These are phyloP conservation scores for Muscicapa adusta DNA, from an alignment of 2,113 vertebrate genomes.

Conservation along the genomic window DNA sequence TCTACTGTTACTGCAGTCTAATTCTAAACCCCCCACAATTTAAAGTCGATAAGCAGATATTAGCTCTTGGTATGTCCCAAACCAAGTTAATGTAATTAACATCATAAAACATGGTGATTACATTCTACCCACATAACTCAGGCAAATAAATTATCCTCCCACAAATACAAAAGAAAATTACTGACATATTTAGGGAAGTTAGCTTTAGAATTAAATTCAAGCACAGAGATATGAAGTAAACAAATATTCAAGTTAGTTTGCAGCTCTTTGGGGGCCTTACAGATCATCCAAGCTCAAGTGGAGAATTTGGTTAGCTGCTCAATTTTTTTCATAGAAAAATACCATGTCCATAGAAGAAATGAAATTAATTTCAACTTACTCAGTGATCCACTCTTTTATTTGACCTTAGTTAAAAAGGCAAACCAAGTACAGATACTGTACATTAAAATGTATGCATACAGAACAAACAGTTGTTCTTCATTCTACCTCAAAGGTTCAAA, in stretches of 20 bases:
- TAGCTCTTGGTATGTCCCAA: neutral
- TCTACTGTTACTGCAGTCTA: neutral
- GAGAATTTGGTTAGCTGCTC: neutral
- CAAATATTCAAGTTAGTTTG: neutral
- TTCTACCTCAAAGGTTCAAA: neutral
- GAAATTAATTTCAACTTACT: constrained; percentile 22
- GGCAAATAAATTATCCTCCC: neutral
- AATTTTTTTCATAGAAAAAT: constrained; percentile 47
- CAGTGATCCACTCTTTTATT: constrained; percentile 62
- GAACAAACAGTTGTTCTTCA: neutral
- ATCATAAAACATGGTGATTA: neutral
- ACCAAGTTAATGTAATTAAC: neutral
- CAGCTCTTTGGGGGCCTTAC: neutral
- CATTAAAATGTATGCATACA: constrained; percentile 56
- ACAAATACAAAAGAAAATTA: neutral
- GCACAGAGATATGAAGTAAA: neutral
- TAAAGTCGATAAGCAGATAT: neutral
- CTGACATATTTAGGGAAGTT: neutral
- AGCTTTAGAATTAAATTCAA: neutral
- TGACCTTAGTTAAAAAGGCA: constrained; percentile 78
- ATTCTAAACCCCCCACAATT: neutral
- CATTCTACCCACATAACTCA: neutral
- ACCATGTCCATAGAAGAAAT: neutral
- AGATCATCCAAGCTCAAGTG: neutral
- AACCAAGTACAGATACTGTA: constrained; percentile 83